Evolutionary conservation across 2,113 vertebrate genomes (phyloP).

Genomic region (Silurus asotus): DNA sequence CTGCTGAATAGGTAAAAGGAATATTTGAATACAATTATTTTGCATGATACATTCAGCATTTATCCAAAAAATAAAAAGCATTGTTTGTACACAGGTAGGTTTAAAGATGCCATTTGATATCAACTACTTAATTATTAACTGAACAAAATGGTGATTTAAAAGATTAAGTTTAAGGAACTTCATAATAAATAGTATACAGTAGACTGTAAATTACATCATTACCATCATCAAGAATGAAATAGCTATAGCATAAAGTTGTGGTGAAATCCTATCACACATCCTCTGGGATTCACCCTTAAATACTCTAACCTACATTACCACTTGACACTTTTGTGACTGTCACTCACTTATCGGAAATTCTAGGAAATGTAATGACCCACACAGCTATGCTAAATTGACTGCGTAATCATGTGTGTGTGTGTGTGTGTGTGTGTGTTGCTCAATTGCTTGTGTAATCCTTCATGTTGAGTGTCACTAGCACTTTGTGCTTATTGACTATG

Average conservation of each 20-base stretch:
- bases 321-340: constrained; percentile 9
- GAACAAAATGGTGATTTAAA: not conserved
- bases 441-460: constrained; percentile 50
- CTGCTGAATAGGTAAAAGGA: too few species aligned
- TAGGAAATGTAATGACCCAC: constrained; percentile 33
- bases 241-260: not conserved
- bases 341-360: constrained; percentile 14
- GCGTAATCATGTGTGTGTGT: constrained; percentile 35
- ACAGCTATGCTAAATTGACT: constrained; percentile 41
- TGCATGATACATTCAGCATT: not conserved
- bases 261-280: not conserved
- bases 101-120: not conserved
- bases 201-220: not conserved
- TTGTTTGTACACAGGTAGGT: not conserved
- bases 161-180: not conserved
- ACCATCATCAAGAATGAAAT: not conserved
- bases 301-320: constrained; percentile 13
- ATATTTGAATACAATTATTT: too few species aligned
- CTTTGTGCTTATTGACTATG: constrained; percentile 43
- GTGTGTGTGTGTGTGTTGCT: constrained; percentile 23
- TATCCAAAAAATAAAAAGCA: not conserved
- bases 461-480: constrained; percentile 40
- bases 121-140: not conserved
- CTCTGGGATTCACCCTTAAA: not conserved
- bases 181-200: not conserved